Evolutionary conservation across 2,113 vertebrate species (phyloP), one percentile per base, ranked within the genome.

Genomic region (Pelecanus crispus): DNA sequence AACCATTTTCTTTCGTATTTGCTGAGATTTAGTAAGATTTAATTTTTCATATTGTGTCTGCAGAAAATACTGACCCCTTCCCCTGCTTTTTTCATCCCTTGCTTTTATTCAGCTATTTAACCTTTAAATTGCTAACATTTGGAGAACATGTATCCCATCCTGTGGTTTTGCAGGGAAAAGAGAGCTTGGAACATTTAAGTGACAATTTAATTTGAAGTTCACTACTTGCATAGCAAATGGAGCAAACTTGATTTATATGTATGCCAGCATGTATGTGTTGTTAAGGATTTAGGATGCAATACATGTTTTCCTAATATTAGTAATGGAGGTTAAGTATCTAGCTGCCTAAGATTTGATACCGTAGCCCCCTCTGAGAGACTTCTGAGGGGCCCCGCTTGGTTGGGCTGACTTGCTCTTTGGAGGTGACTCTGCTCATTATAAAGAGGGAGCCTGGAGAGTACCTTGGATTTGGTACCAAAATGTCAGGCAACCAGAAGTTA

Each of bases 1-100:
- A 92, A 79, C 49, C 19, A 26, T 58, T 93, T 92, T 86, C 90
- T 86, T 88, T 92, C 55, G 25, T 83, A 92, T 94, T 95, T 82
- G 14, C 40, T 86, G 81, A 84, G 88, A 67, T 79, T 81, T 91
- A 89, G 59, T 82, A 84, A 71, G 70, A 61, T 79, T 66, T 79
- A 65, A 58, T 93, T 80, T 61, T 70, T 95, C 19, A n/a, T 52
- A 50, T 36, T 79, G 22, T 67, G 20, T 74, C 53, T 93, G n/a
- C 53, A 67, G 58, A 61, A 94, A 92, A 86, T 67, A 63, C 13
- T 71, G 63, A 53, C 47, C 59, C 25, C 13, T 79, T 18, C 32
- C 13, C 18, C 32, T 68, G 58, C 11, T 66, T 83, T 80, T 62
- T 96, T 79, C 13, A 72, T 88, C 4, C 26, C 17, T 44, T 65